Conservation (phyloP, 1,140 invertebrate genomes). For the Drosophila truncata region DNA sequence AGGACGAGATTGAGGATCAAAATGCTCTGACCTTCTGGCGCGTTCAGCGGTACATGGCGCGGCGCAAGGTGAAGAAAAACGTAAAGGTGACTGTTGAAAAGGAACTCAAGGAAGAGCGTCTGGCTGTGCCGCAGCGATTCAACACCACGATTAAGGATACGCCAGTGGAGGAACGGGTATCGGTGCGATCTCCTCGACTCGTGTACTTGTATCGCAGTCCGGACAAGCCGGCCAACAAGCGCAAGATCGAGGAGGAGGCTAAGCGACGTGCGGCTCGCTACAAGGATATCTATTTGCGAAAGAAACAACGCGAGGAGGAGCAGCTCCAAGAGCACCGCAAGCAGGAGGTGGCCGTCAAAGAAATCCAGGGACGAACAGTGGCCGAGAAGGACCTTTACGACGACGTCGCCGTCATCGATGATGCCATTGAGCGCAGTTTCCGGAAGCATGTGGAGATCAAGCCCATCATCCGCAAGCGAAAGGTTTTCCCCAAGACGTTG, state of each 20-base stretch:
- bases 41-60: constrained; percentile 64
- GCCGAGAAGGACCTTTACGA: constrained; percentile 61
- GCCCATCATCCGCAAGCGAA: constrained; percentile 51
- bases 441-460: constrained; percentile 63
- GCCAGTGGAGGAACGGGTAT: background rate
- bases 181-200: constrained; percentile 22
- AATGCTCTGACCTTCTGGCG: constrained; percentile 72
- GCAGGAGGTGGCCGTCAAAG: constrained; percentile 39
- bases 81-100: constrained; percentile 58
- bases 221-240: constrained; percentile 63
- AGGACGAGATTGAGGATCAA: constrained; percentile 76
- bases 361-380: constrained; percentile 51
- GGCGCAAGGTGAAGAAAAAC: constrained; percentile 51
- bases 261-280: constrained; percentile 63
- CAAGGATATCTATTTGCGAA: constrained; percentile 69
- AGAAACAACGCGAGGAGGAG: constrained; percentile 41
- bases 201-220: constrained; percentile 62
- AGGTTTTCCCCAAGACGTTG: constrained; percentile 73
- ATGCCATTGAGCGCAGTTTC: constrained; percentile 71
- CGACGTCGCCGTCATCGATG: constrained; percentile 65
- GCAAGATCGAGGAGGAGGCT: constrained; percentile 57
- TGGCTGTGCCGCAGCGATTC: constrained; percentile 54
- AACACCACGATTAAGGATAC: constrained; percentile 54
- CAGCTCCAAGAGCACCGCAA: constrained; percentile 15
- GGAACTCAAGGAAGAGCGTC: constrained; percentile 56